Evolutionary conservation across 2,888 invertebrate species (phyloP).

Genomic region (Tipula confusa): DNA sequence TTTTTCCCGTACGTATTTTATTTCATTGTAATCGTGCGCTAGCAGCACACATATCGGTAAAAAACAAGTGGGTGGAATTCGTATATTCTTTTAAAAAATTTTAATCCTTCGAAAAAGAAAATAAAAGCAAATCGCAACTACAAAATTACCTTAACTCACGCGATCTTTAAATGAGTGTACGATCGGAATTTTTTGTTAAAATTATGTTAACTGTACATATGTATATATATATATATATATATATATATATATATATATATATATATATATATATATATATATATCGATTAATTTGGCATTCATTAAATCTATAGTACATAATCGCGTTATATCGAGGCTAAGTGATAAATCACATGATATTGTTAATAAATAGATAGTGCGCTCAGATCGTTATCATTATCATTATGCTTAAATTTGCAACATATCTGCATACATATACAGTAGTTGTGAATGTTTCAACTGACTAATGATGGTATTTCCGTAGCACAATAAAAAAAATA

Average conservation of each 20-base stretch:
- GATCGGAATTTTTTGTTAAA: not conserved
- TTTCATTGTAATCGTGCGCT: not conserved
- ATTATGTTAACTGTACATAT: not conserved
- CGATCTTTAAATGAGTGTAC: not conserved
- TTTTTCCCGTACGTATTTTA: not conserved
- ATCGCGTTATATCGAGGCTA: not conserved
- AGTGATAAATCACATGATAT: not conserved
- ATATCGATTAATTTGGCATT: not conserved
- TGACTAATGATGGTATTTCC: not conserved
- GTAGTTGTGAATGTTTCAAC: not conserved
- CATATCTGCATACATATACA: not conserved
- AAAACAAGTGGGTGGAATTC: not conserved
- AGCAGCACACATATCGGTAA: not conserved
- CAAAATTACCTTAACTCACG: slow-evolving; percentile 17
- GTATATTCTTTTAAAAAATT: not conserved
- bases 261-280: too few species aligned
- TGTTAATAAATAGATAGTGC: not conserved
- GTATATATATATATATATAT: not conserved
- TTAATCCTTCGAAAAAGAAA: not conserved
- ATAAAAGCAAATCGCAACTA: not conserved
- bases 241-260: not conserved
- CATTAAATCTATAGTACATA: not conserved
- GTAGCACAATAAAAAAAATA: not conserved
- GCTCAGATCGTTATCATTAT: not conserved
- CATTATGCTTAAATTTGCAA: not conserved